A percentile compares a stretch with the other conserved stretches of the same genome.
Conservation (phyloP, 2,113 vertebrate species). For the Hoplias malabaricus region DNA sequence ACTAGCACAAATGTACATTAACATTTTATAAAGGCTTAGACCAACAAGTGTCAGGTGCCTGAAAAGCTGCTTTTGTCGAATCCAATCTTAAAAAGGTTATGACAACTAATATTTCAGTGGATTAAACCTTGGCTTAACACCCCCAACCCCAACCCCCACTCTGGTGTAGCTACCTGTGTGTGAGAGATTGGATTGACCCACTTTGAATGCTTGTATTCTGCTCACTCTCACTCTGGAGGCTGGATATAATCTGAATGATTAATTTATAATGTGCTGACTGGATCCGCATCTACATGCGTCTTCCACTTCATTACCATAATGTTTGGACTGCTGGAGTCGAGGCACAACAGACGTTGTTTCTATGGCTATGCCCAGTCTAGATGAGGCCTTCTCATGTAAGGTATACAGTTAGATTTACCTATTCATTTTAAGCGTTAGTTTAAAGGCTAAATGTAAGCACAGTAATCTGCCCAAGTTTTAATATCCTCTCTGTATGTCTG, state of each 20-base stretch:
- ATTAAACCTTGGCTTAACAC: too few species aligned
- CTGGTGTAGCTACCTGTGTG: slow-evolving; percentile 15
- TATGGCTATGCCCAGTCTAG: background rate
- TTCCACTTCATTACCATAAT: slow-evolving; percentile 52
- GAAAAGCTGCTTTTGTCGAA: too few species aligned
- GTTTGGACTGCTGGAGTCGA: slow-evolving; percentile 19
- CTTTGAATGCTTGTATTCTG: slow-evolving; percentile 47
- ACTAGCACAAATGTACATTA: too few species aligned
- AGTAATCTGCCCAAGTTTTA: background rate
- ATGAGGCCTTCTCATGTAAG: background rate
- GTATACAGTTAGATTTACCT: background rate
- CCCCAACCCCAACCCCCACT: background rate
- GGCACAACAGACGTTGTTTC: background rate
- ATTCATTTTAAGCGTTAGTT: background rate
- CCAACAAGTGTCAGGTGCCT: too few species aligned
- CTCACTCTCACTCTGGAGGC: slow-evolving; percentile 42
- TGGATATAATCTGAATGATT: slow-evolving; percentile 57
- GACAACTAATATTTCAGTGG: too few species aligned
- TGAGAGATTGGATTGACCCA: slow-evolving; percentile 48
- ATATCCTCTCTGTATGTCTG: background rate
- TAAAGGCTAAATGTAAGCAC: background rate
- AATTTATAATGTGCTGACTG: slow-evolving; percentile 59
- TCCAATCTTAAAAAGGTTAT: too few species aligned
- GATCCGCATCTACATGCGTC: slow-evolving; percentile 37
- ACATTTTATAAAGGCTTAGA: too few species aligned